phyloP scores from a whole-genome alignment of 2,888 invertebrate genomes.

The Leuctra nigra region DNA sequence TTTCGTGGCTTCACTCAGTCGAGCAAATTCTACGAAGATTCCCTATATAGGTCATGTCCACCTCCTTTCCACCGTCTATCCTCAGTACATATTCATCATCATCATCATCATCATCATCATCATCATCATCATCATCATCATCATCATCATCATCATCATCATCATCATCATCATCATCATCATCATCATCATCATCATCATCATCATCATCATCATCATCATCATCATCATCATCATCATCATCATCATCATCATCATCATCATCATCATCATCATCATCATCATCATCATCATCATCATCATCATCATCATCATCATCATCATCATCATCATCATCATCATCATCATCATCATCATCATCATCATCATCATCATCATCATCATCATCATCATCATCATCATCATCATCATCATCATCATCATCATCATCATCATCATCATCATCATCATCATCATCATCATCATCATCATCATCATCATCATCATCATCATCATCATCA shows the following conservation, averaged over 20 bases:
- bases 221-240: conserved; percentile 24
- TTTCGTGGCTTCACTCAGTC: no score
- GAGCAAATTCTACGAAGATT: no score
- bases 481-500: neutral
- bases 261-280: conserved; percentile 28
- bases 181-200: conserved; percentile 26
- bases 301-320: conserved; percentile 29
- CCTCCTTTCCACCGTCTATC: no score
- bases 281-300: conserved; percentile 29
- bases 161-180: conserved; percentile 30
- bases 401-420: no score
- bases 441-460: neutral
- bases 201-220: conserved; percentile 29
- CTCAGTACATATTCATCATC: no score
- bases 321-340: conserved; percentile 28
- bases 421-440: no score
- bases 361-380: conserved; percentile 27
- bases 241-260: conserved; percentile 29
- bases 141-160: no score
- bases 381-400: conserved; percentile 21
- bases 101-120: no score
- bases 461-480: neutral
- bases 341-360: conserved; percentile 25
- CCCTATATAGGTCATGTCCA: no score
- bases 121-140: no score